Percentiles rank a stretch among this genome's conserved stretches.
Conservation (phyloP, 2,888 invertebrate species). For the Drosophila conformis region DNA sequence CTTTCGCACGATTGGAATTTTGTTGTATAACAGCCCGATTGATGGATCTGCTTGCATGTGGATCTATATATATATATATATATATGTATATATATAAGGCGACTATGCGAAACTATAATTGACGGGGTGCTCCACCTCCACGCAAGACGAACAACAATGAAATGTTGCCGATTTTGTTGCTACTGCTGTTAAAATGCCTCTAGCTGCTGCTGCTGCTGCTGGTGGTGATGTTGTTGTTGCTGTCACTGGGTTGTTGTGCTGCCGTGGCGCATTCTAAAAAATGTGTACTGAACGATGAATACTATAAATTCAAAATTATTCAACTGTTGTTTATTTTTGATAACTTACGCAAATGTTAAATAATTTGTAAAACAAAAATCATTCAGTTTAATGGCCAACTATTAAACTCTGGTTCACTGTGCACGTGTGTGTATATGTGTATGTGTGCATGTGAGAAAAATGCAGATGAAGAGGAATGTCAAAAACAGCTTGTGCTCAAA, state of each 20-base stretch:
- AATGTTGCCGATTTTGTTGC: slow-evolving; percentile 60
- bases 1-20: slow-evolving; percentile 61
- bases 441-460: slow-evolving; percentile 48
- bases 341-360: slow-evolving; percentile 67
- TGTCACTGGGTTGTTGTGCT: slow-evolving; percentile 49
- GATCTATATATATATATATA: slow-evolving; percentile 29
- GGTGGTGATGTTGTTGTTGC: slow-evolving; percentile 30
- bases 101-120: slow-evolving; percentile 69
- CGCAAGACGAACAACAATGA: slow-evolving; percentile 69
- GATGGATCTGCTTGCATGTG: slow-evolving; percentile 27
- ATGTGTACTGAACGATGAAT: slow-evolving; percentile 37
- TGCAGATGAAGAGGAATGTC: slow-evolving; percentile 46
- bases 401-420: slow-evolving; percentile 37
- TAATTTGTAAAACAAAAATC: slow-evolving; percentile 43
- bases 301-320: slow-evolving; percentile 31
- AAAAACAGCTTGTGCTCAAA: slow-evolving; percentile 58
- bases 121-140: slow-evolving; percentile 71
- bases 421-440: slow-evolving; percentile 45
- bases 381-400: slow-evolving; percentile 58
- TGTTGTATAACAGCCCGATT: slow-evolving; percentile 71
- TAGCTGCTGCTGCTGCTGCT: slow-evolving; percentile 42
- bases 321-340: slow-evolving; percentile 37
- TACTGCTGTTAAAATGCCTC: slow-evolving; percentile 48
- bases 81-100: not conserved
- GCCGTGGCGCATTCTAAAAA: slow-evolving; percentile 57